These are phyloP conservation scores for Acinonyx jubatus DNA, from an alignment of 2,113 vertebrate species.

Conservation along the genomic window DNA sequence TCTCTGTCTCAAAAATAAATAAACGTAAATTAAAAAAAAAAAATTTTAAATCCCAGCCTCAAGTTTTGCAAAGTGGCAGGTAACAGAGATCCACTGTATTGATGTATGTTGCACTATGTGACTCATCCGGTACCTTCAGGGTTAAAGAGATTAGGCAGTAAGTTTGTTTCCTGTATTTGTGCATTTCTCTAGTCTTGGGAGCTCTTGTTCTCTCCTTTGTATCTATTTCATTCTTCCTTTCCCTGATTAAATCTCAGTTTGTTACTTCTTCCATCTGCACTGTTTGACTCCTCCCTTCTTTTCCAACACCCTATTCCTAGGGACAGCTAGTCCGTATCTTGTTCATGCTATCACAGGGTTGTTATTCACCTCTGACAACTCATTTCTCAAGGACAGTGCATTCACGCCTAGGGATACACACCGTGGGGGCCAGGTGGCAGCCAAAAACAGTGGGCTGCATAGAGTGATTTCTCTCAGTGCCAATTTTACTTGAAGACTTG, in stretches of 20 bases:
- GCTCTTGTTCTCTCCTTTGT: neutral
- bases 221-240: neutral
- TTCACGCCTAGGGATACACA: neutral
- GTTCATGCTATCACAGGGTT: neutral
- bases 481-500: neutral
- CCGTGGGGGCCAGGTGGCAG: neutral
- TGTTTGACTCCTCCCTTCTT: neutral
- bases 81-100: neutral
- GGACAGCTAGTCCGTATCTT: neutral
- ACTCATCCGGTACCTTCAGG: neutral
- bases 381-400: neutral
- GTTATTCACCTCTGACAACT: neutral
- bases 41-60: neutral
- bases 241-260: neutral
- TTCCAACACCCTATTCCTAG: neutral
- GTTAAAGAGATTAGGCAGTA: neutral
- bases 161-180: neutral
- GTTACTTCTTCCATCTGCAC: neutral
- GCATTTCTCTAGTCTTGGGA: neutral
- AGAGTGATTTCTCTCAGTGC: neutral
- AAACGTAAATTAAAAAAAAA: no score
- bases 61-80: constrained; percentile 5
- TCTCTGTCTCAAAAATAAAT: no score
- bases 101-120: neutral
- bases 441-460: neutral